phyloP scores from a whole-genome alignment of 2,797 vertebrate species.

The Anolis apletophallus region DNA sequence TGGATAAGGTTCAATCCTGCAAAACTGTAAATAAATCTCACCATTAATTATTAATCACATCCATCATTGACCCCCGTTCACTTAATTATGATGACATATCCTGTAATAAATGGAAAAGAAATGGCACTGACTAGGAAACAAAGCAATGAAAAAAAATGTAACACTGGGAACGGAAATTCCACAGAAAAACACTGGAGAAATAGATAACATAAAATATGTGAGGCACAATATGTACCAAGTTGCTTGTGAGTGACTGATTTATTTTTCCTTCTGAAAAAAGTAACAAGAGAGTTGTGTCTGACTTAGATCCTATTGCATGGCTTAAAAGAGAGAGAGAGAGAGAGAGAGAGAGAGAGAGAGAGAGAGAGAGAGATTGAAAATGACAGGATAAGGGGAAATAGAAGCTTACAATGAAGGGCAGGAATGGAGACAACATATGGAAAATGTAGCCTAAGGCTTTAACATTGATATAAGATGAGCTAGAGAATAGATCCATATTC shows the following conservation, averaged over 20 bases:
- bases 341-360: slow-evolving; percentile 53
- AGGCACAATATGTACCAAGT: slow-evolving; percentile 6
- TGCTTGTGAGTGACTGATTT: slow-evolving; percentile 45
- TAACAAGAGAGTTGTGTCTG: slow-evolving; percentile 40
- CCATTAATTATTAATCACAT: not conserved
- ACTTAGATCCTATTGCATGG: slow-evolving; percentile 47
- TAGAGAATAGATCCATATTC: slow-evolving; percentile 18
- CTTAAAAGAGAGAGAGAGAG: slow-evolving; percentile 59
- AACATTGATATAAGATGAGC: slow-evolving; percentile 42
- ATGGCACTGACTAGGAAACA: not conserved
- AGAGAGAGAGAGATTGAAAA: slow-evolving; percentile 57
- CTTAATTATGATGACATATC: not conserved
- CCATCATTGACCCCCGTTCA: not conserved
- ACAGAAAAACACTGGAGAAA: not conserved
- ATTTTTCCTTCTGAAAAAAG: slow-evolving; percentile 43
- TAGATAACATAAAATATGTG: slow-evolving; percentile 11
- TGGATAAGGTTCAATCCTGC: not conserved
- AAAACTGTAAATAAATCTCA: not conserved
- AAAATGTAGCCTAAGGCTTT: slow-evolving; percentile 43
- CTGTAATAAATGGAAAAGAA: not conserved
- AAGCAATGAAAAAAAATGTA: not conserved
- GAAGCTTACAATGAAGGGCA: slow-evolving; percentile 56
- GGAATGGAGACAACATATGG: slow-evolving; percentile 37
- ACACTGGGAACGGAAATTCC: not conserved
- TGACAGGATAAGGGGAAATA: slow-evolving; percentile 54